phyloP scores from a whole-genome alignment of 2,113 vertebrate genomes.

The Sorex araneus region DNA sequence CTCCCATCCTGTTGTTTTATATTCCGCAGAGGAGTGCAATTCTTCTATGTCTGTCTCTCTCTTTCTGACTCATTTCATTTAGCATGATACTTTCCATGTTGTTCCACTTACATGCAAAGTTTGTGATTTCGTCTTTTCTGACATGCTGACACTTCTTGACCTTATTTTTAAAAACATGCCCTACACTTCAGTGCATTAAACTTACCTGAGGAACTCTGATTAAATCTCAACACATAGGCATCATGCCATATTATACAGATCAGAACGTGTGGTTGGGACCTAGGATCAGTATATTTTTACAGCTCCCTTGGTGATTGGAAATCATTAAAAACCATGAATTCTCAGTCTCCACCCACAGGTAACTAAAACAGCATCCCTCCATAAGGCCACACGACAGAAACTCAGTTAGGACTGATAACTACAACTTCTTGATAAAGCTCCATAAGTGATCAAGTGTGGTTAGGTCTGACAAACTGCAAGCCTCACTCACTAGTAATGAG shows the following conservation, averaged over 20 bases:
- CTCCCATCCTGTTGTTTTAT: no score
- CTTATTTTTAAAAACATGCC: background rate
- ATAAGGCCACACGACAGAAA: rapidly evolving
- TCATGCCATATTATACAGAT: background rate
- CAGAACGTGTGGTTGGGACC: background rate
- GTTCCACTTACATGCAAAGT: no score
- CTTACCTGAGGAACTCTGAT: background rate
- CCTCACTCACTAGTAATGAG: background rate
- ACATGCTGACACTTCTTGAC: background rate
- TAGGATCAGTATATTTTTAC: background rate
- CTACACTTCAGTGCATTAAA: background rate
- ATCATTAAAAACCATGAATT: background rate
- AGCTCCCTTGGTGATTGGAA: background rate
- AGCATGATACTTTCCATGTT: no score
- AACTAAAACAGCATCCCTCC: background rate
- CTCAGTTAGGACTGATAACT: no score
- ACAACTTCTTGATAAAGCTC: background rate
- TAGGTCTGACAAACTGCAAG: background rate
- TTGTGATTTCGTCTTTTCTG: no score
- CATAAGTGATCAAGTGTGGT: background rate
- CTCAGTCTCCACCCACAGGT: background rate
- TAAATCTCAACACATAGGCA: background rate
- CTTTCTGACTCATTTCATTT: no score
- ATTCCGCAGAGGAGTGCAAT: no score
- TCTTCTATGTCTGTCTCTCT: no score